Base-by-base conservation (phyloP, 2,888 invertebrate species). In the Papilio gigon region DNA sequence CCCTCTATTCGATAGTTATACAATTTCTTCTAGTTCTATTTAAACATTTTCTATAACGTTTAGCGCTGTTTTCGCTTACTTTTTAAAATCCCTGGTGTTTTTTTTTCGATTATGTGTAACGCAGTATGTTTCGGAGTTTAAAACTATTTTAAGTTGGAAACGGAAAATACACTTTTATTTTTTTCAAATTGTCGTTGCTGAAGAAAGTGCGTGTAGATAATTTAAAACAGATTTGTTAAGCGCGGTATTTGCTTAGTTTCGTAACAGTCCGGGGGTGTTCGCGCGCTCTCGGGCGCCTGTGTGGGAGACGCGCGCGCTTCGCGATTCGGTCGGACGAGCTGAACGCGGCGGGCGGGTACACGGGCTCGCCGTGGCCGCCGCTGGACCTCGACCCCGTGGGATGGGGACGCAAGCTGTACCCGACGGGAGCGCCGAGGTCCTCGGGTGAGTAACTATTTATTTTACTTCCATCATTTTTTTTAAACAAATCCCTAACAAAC, bases 391-490 rank as follows among this genome's bases (percentile, higher is more conserved):
- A 96, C 92, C 94, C 94, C 84, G 94, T 94, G 87, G 94, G 94
- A 89, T 96, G 96, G 96, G 96, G 96, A 74, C 94, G 96, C 79
- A 96, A 96, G 87, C 92, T 96, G 78, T 96, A 96, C 86, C 95
- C 96, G 79, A 93, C 95, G 78, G 94, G 95, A 77, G 95, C 94
- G 77, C 94, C 94, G 75, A 89, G 94, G 77, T 93, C 94, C 76
- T 94, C 95, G 82, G 92, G 92, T 92, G 83, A 75, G 85, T 78
- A 20, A 11, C 3, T 12, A 47, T 37, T 12, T 14, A 35, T 53
- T 47, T 42, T 22, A 53, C 50, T 61, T 42, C 17, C 27, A 30
- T 47, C 6, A 37, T 1, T 37, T 20, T n/a, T 44, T 14, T 25
- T 47, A 27, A n/a, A 0, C 14, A n/a, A 27, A 53, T 8, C 27